phyloP scores from a whole-genome alignment of 2,113 vertebrate species.

The Ptilonorhynchus violaceus region DNA sequence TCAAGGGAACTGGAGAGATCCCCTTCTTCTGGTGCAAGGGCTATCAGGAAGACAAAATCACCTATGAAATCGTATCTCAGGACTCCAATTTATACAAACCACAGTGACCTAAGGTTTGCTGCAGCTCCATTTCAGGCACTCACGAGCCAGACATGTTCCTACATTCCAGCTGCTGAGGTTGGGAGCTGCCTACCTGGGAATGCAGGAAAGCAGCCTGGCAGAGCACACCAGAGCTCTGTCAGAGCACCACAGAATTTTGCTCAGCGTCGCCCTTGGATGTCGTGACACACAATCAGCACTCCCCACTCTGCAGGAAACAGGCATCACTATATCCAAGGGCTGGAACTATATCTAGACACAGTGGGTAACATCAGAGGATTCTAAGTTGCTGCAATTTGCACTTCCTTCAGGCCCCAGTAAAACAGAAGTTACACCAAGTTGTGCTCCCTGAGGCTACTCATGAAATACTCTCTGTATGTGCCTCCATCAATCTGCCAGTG shows the following conservation, averaged over 20 bases:
- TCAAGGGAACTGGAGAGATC: neutral
- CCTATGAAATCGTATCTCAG: neutral
- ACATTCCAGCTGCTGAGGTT: neutral
- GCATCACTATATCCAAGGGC: neutral
- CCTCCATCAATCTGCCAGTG: neutral
- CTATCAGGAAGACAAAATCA: neutral
- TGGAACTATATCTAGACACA: neutral
- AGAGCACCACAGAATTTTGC: neutral
- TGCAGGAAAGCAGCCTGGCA: neutral
- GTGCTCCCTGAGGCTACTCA: slow-evolving; percentile 10
- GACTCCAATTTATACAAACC: neutral
- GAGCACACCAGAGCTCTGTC: neutral
- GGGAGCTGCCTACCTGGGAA: neutral
- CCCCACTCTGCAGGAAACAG: neutral
- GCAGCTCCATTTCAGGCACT: neutral
- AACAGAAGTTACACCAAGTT: neutral
- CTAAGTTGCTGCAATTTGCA: neutral
- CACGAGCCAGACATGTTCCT: neutral
- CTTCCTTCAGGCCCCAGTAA: neutral
- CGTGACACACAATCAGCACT: neutral
- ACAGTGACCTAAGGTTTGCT: neutral
- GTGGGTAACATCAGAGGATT: neutral
- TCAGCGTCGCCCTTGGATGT: neutral
- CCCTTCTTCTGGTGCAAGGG: neutral
- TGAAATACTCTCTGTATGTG: neutral